phyloP scores from a whole-genome alignment of 2,797 vertebrate genomes.

The Discoglossus pictus region DNA sequence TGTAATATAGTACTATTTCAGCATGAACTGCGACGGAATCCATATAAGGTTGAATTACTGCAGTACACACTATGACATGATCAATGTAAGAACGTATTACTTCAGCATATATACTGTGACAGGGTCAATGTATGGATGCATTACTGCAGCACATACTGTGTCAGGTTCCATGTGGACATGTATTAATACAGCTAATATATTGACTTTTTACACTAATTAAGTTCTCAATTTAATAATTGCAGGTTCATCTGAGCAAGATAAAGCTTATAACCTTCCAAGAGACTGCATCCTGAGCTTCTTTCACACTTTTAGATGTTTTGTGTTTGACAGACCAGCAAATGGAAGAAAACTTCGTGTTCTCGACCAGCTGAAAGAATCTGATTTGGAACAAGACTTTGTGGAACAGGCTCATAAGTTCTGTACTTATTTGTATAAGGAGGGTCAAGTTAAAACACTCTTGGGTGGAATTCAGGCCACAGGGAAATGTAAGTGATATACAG shows the following conservation, averaged over 20 bases:
- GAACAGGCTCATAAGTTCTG: constrained; percentile 45
- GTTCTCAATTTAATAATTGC: too few species aligned
- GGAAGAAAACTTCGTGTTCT: constrained; percentile 40
- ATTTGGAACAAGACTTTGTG: constrained; percentile 50
- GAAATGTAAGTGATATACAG: too few species aligned
- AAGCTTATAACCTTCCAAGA: constrained; percentile 52
- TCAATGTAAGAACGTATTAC: too few species aligned
- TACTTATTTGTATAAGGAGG: constrained; percentile 44
- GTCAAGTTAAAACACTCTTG: constrained; percentile 47
- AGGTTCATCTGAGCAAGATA: too few species aligned
- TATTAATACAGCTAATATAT: too few species aligned
- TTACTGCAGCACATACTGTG: too few species aligned
- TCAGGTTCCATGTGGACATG: too few species aligned
- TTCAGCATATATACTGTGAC: too few species aligned
- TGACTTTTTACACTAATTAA: too few species aligned
- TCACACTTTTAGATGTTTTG: constrained; percentile 64
- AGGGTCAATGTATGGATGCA: neutral
- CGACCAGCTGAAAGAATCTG: constrained; percentile 45
- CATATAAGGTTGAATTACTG: neutral
- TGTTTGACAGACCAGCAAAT: constrained; percentile 37
- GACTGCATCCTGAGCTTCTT: constrained; percentile 64
- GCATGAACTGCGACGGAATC: neutral
- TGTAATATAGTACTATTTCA: neutral
- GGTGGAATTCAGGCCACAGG: constrained; percentile 53
- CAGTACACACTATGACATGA: too few species aligned